Evolutionary conservation across 2,797 vertebrate genomes (phyloP).

Genomic region (Pangasius mekongensis): DNA sequence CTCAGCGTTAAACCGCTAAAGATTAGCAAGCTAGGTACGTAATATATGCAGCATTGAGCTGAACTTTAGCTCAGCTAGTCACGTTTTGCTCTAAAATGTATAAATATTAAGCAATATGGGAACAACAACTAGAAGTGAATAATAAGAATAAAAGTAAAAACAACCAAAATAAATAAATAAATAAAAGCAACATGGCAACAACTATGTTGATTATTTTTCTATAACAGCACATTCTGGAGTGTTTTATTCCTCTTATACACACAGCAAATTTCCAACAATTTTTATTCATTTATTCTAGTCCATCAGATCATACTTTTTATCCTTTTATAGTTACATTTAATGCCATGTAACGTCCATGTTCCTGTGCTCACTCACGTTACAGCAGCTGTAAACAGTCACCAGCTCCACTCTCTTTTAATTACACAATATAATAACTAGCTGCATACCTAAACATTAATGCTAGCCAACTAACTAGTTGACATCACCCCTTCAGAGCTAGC

Average conservation of each 20-base stretch:
- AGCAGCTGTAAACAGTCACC: neutral
- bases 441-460: neutral
- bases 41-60: neutral
- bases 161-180: neutral
- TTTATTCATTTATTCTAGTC: neutral
- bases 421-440: neutral
- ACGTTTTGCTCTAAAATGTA: neutral
- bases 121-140: neutral
- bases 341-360: too few species aligned
- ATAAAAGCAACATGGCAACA: too few species aligned
- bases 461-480: neutral
- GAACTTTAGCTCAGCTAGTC: neutral
- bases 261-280: neutral
- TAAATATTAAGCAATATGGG: neutral
- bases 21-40: neutral
- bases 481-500: neutral
- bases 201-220: neutral
- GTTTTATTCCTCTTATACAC: neutral
- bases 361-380: neutral
- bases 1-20: too few species aligned
- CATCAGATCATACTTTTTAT: neutral
- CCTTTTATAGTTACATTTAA: neutral
- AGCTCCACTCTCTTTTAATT: neutral
- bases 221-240: neutral
- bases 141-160: neutral